Evolutionary conservation across 1,140 invertebrate species (phyloP).

Genomic region (Dendrolimus punctatus): DNA sequence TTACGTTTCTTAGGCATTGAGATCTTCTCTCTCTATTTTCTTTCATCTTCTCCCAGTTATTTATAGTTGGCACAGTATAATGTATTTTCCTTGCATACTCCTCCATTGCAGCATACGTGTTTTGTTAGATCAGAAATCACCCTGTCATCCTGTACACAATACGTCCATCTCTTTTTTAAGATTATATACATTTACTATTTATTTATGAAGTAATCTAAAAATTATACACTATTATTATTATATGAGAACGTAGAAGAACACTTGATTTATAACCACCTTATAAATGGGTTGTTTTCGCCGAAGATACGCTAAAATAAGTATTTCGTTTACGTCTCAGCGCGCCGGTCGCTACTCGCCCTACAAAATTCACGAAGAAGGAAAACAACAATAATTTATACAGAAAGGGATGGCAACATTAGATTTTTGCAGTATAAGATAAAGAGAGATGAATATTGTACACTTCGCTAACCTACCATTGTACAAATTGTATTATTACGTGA

Average conservation of each 20-base stretch:
- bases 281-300: constrained; percentile 51
- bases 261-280: constrained; percentile 42
- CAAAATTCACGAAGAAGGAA: constrained; percentile 38
- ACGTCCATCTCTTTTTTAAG: neutral
- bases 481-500: constrained; percentile 20
- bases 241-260: constrained; percentile 11
- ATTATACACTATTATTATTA: constrained; percentile 1
- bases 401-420: constrained; percentile 18
- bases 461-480: constrained; percentile 17
- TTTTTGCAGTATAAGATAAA: constrained; percentile 13
- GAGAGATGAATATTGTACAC: constrained; percentile 14
- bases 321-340: constrained; percentile 36
- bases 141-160: too few species aligned
- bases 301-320: constrained; percentile 43
- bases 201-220: neutral
- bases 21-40: too few species aligned
- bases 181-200: neutral
- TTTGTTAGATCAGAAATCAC: too few species aligned
- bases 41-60: too few species aligned
- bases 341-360: constrained; percentile 23
- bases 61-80: too few species aligned
- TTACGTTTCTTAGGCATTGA: too few species aligned
- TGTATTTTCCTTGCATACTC: too few species aligned
- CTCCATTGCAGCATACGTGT: too few species aligned
- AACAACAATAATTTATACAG: constrained; percentile 50